Evolutionary conservation across 2,888 invertebrate species (phyloP).

Genomic region (Mesorhabditis spiculigera): DNA sequence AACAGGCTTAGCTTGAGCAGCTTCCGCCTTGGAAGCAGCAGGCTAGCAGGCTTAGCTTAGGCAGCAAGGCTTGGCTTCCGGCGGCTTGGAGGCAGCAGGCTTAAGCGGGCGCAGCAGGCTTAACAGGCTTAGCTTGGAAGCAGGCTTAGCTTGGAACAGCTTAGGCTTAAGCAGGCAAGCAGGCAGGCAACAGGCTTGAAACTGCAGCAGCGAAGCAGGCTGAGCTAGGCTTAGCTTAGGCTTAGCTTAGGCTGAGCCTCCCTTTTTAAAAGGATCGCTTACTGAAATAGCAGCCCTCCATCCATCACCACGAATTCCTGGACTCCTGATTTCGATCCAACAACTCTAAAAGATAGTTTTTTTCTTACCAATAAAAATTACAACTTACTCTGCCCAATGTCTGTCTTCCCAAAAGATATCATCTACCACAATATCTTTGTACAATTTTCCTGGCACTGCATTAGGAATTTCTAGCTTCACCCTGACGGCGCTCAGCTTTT

Average conservation of each 20-base stretch:
- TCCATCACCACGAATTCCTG: background rate
- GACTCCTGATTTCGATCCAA: background rate
- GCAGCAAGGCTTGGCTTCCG: no score
- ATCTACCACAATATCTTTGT: background rate
- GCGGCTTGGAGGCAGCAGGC: no score
- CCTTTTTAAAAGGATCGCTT: no score
- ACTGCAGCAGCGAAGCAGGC: no score
- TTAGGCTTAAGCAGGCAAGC: no score
- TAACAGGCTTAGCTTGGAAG: no score
- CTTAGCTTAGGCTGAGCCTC: background rate
- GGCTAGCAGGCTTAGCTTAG: no score
- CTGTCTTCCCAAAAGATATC: slow-evolving; percentile 4
- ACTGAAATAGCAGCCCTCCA: background rate
- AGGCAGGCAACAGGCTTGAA: no score
- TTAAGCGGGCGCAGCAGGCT: no score
- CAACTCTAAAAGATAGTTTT: background rate
- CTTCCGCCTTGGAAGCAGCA: no score
- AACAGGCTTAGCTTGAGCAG: no score
- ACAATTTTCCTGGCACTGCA: background rate
- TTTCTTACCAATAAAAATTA: background rate
- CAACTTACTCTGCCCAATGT: slow-evolving; percentile 3
- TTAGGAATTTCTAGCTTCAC: background rate
- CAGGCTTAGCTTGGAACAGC: no score
- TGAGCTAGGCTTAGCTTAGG: background rate
- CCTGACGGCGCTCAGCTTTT: background rate